Base-by-base conservation (phyloP, 2,797 vertebrate genomes). In the Notoglanidium macrostoma region DNA sequence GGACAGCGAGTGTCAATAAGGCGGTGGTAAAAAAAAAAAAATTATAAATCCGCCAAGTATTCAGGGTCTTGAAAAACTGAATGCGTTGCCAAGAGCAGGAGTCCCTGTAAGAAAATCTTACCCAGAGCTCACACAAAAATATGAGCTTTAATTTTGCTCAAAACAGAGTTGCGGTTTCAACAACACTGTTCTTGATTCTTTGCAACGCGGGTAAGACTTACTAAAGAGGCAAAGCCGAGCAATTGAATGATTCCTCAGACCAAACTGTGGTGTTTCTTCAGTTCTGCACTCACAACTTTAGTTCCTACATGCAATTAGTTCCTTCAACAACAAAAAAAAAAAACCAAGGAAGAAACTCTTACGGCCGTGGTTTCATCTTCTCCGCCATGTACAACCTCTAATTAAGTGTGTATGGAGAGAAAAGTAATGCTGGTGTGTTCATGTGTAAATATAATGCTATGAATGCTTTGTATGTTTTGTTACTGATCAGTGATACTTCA, bases 401-500 rank as follows among this genome's bases (percentile, higher is more conserved):
- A 23, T 67, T 67, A 29, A 67, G 32, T 32, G n/a, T 67, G n/a
- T 67, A 14, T 65, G 14, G 3, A 23, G n/a, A n/a, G 26, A 63
- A 63, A 63, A 63, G 61, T 59, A 7, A 23, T 21, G 19, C 57
- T 5, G 7, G n/a, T 2, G 59, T 65, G 29, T 35, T 51, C 8
- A 9, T 65, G 40, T 68, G 59, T 54, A 78, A 54, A 29, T 57
- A 67, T 61, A 14, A 26, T 55, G 35, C 49, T 78, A n/a, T 10
- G 0, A 40, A 26, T 40, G 61, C 74, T 77, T 85, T 74, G 54
- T 84, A 67, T 1, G 21, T 44, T 86, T 59, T 72, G 77, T 70
- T 68, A 70, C 23, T 15, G n/a, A 26, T 59, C 77, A 26, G 32
- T 59, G 19, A 59, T 80, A 59, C 26, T 26, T 44, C 21, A 3